Conservation (phyloP, 2,888 invertebrate species). For the Endotricha flammealis region DNA sequence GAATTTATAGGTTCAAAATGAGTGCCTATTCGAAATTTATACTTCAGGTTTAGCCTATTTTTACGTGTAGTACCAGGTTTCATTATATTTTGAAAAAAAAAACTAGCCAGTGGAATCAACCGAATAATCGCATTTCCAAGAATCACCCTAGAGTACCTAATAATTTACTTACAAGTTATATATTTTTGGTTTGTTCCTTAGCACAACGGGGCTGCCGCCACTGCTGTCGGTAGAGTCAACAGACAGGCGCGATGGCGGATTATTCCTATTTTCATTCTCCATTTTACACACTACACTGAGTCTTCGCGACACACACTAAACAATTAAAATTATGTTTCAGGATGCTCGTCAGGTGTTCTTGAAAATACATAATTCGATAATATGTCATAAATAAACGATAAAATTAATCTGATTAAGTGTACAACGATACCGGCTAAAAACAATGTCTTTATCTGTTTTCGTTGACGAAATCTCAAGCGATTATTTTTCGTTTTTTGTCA, state of each 20-base stretch:
- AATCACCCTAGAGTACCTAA: too few relatives aligned
- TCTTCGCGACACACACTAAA: slow-evolving; percentile 1
- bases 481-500: not conserved
- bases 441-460: slow-evolving; percentile 16
- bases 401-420: slow-evolving; percentile 14
- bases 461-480: slow-evolving; percentile 4
- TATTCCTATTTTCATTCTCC: slow-evolving; percentile 6
- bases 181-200: slow-evolving; percentile 2
- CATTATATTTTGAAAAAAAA: too few relatives aligned
- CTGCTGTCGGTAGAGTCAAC: slow-evolving; percentile 15
- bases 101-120: too few relatives aligned
- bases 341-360: slow-evolving; percentile 9
- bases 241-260: slow-evolving; percentile 8
- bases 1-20: too few relatives aligned
- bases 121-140: too few relatives aligned
- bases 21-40: too few relatives aligned
- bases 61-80: too few relatives aligned
- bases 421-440: slow-evolving; percentile 13
- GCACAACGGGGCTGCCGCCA: slow-evolving; percentile 10
- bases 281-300: slow-evolving; percentile 3
- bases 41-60: too few relatives aligned
- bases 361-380: slow-evolving; percentile 13
- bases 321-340: slow-evolving; percentile 15
- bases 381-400: slow-evolving; percentile 16
- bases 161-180: slow-evolving; percentile 8